phyloP scores from a whole-genome alignment of 2,797 vertebrate species.

The Catharus ustulatus region DNA sequence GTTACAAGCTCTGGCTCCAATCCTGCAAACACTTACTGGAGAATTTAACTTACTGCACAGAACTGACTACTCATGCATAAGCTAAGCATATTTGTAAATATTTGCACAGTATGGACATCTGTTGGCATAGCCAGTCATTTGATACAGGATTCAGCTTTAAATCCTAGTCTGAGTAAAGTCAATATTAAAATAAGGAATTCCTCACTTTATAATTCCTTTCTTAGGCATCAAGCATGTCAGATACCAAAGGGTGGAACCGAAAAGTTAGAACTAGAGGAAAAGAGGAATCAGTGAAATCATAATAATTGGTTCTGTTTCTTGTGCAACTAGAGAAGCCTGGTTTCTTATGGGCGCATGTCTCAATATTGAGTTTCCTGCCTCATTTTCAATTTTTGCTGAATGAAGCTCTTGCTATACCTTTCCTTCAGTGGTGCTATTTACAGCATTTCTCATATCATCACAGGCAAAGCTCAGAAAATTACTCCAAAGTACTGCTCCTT shows the following conservation, averaged over 20 bases:
- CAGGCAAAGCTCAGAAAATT: not conserved
- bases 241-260: not conserved
- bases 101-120: conserved; percentile 63
- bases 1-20: conserved; percentile 67
- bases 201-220: not conserved
- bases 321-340: not conserved
- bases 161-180: not conserved
- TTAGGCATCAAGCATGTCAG: not conserved
- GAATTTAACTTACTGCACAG: conserved; percentile 48
- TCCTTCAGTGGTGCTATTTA: not conserved
- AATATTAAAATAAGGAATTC: not conserved
- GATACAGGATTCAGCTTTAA: conserved; percentile 23
- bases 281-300: not conserved
- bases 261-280: not conserved
- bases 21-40: conserved; percentile 55
- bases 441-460: not conserved
- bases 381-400: not conserved
- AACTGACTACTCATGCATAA: conserved; percentile 46
- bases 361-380: not conserved
- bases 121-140: conserved; percentile 38
- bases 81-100: conserved; percentile 68
- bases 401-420: not conserved
- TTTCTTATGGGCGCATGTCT: not conserved
- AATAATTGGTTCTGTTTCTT: not conserved
- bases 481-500: not conserved